phyloP scores from a whole-genome alignment of 2,797 vertebrate species.

The Chelon auratus region DNA sequence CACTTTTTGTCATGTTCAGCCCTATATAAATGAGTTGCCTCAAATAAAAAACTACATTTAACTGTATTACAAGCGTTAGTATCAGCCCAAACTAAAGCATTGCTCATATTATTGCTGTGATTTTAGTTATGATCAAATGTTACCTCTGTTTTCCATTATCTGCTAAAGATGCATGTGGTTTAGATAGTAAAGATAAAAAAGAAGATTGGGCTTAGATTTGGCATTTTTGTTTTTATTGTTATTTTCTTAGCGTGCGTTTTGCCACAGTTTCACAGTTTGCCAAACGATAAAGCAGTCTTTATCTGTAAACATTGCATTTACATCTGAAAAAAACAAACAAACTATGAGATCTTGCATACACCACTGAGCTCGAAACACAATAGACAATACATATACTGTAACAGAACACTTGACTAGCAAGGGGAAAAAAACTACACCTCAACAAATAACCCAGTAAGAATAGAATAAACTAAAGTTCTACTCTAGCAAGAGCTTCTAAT shows the following conservation, averaged over 20 bases:
- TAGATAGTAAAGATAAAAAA: constrained; percentile 2
- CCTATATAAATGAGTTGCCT: background rate
- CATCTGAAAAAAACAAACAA: constrained; percentile 18
- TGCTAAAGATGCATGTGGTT: background rate
- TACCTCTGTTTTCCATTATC: background rate
- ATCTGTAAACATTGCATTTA: constrained; percentile 5
- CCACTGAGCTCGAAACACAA: constrained; percentile 7
- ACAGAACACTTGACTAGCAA: background rate
- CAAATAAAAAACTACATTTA: background rate
- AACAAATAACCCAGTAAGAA: constrained; percentile 6
- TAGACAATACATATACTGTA: background rate
- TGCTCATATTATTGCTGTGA: background rate
- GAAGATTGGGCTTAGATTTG: background rate
- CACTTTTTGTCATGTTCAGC: background rate
- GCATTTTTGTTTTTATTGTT: constrained; percentile 21
- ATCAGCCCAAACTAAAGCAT: constrained; percentile 4
- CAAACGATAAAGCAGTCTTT: constrained; percentile 8
- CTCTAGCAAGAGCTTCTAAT: constrained; percentile 14
- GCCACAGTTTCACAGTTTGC: constrained; percentile 10
- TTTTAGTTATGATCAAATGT: background rate
- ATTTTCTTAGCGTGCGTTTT: background rate
- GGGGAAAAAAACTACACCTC: background rate
- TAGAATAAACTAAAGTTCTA: background rate
- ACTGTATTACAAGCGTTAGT: background rate
- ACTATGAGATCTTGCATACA: background rate